Percentiles rank a stretch among this genome's conserved stretches.
Evolutionary conservation across 1,140 invertebrate genomes (phyloP).

Genomic region (Mamestra configurata): DNA sequence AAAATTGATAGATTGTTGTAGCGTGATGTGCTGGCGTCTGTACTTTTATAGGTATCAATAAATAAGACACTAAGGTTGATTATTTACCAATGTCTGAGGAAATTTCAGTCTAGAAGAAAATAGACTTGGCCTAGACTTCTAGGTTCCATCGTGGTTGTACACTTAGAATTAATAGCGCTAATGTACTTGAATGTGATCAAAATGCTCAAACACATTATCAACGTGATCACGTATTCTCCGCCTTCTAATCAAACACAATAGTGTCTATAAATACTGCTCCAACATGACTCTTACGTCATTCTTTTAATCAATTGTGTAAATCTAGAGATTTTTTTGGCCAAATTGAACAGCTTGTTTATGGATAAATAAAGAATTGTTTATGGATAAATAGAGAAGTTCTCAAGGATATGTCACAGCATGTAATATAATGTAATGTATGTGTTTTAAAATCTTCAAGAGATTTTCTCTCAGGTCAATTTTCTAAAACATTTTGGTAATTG

Average conservation of each 20-base stretch:
- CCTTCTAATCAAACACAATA: conserved; percentile 1
- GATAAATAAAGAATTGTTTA: too few relatives aligned
- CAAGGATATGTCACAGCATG: not conserved
- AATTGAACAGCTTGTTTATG: not conserved
- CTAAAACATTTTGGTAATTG: not conserved
- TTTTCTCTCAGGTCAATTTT: too few relatives aligned
- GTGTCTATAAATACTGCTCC: not conserved
- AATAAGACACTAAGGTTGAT: not conserved
- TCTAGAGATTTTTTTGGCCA: conserved; percentile 3
- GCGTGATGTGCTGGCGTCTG: too few relatives aligned
- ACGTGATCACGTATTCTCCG: conserved; percentile 10
- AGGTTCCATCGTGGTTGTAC: conserved; percentile 1
- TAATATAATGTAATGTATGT: too few relatives aligned
- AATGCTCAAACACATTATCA: not conserved
- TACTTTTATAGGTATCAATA: not conserved
- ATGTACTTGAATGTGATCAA: conserved; percentile 31
- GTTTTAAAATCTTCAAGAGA: too few relatives aligned
- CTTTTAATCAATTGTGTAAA: not conserved
- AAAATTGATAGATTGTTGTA: too few relatives aligned
- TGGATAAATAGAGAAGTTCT: not conserved
- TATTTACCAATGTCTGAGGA: not conserved
- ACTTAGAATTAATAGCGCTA: not conserved
- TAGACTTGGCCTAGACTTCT: conserved; percentile 11
- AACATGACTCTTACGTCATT: too few relatives aligned
- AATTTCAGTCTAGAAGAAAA: conserved; percentile 18